phyloP scores from a whole-genome alignment of 2,113 vertebrate genomes.

The cat (Felis catus) region DNA sequence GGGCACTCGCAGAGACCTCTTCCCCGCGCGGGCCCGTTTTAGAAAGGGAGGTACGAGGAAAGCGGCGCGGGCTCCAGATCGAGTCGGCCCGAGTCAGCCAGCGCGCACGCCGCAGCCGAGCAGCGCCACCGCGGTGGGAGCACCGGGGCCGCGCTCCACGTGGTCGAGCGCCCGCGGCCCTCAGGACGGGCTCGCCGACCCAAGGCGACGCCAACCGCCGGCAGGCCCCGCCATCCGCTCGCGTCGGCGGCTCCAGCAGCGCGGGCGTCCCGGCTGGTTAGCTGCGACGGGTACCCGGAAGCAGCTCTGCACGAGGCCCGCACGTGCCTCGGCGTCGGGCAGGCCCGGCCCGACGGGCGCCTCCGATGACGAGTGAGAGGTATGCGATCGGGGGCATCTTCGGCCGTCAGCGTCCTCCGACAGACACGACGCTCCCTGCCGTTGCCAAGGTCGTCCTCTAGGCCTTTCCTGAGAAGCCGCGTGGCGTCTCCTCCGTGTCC shows the following conservation, averaged over 20 bases:
- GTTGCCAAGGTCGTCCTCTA: background rate
- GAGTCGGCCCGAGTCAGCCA: background rate
- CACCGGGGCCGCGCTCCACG: too few relatives aligned
- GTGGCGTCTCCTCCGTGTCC: background rate
- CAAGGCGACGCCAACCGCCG: accelerated
- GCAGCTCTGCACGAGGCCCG: accelerated
- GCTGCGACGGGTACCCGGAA: accelerated
- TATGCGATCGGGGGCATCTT: too few relatives aligned
- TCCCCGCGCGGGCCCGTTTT: accelerated
- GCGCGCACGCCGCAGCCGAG: accelerated
- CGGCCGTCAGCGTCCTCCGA: accelerated
- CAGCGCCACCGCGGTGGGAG: too few relatives aligned
- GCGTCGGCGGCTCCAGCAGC: accelerated
- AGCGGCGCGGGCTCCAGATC: background rate
- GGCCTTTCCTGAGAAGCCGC: background rate
- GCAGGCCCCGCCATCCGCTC: accelerated
- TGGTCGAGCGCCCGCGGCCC: too few relatives aligned
- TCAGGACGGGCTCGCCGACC: background rate
- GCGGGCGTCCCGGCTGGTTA: background rate
- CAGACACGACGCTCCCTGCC: background rate
- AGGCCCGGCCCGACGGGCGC: background rate
- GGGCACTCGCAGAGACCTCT: background rate
- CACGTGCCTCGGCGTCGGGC: too few relatives aligned
- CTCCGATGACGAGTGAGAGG: background rate
- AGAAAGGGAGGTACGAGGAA: accelerated